Percentiles rank a stretch among this genome's conserved stretches.
phyloP scores from a whole-genome alignment of 2,888 invertebrate species.

The Empis livida region DNA sequence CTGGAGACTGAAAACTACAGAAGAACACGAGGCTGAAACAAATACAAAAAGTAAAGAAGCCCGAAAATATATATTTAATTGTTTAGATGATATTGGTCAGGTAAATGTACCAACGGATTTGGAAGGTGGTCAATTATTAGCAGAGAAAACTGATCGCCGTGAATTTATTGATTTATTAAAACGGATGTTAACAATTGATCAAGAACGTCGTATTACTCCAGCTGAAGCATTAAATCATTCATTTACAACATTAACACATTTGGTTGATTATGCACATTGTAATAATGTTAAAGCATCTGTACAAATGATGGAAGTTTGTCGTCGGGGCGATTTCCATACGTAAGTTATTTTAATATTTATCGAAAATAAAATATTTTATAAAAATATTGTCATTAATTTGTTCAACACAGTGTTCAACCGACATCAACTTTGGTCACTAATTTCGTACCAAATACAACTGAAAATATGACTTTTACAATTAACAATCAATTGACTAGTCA shows the following conservation, averaged over 20 bases:
- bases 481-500: slow-evolving; percentile 76
- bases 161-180: slow-evolving; percentile 97
- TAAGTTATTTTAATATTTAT: slow-evolving; percentile 19
- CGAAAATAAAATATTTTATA: no score
- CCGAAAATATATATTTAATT: slow-evolving; percentile 98
- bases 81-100: slow-evolving; percentile 95
- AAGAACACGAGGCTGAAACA: slow-evolving; percentile 96
- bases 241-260: slow-evolving; percentile 83
- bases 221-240: slow-evolving; percentile 92
- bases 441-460: slow-evolving; percentile 63
- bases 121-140: slow-evolving; percentile 89
- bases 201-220: slow-evolving; percentile 90
- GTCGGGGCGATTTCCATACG: slow-evolving; percentile 40
- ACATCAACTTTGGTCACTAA: slow-evolving; percentile 56
- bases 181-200: slow-evolving; percentile 97
- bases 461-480: slow-evolving; percentile 84
- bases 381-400: no score
- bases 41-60: slow-evolving; percentile 99
- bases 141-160: slow-evolving; percentile 92
- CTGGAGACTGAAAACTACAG: slow-evolving; percentile 85
- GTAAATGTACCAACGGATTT: slow-evolving; percentile 95
- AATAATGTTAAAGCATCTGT: slow-evolving; percentile 95
- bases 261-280: slow-evolving; percentile 93
- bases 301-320: slow-evolving; percentile 89
- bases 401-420: slow-evolving; percentile 35